phyloP scores from a whole-genome alignment of 2,113 vertebrate species.

The Notechis scutatus region DNA sequence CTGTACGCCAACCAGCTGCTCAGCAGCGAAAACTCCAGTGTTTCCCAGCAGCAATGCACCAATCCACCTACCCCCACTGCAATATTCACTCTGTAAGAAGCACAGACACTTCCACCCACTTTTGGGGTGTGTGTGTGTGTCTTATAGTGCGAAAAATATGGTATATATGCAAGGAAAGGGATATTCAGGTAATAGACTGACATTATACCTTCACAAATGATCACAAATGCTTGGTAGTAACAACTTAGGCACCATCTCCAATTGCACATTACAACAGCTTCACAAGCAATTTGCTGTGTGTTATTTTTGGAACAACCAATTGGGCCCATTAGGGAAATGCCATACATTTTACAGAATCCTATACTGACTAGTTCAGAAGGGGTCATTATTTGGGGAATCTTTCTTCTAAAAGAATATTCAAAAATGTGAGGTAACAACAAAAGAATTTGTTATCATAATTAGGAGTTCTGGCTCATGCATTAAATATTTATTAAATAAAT shows the following conservation, averaged over 20 bases:
- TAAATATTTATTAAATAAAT: background rate
- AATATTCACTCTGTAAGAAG: too few species aligned
- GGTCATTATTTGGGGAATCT: background rate
- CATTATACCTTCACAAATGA: background rate
- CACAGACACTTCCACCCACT: too few species aligned
- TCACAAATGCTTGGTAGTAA: background rate
- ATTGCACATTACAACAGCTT: background rate
- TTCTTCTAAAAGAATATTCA: background rate
- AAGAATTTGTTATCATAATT: background rate
- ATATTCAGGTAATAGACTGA: background rate
- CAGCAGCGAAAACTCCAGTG: too few species aligned
- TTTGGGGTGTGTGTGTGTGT: too few species aligned
- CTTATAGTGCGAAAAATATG: too few species aligned
- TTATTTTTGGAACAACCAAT: background rate
- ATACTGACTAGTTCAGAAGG: background rate
- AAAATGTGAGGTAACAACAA: background rate
- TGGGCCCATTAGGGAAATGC: background rate
- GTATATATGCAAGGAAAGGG: background rate
- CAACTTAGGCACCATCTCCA: background rate
- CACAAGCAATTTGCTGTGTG: background rate
- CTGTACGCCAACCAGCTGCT: too few species aligned
- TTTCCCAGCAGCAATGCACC: too few species aligned
- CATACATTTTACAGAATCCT: background rate
- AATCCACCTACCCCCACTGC: too few species aligned
- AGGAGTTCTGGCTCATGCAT: background rate